phyloP scores from a whole-genome alignment of 2,113 vertebrate genomes.

The Oriolus oriolus region DNA sequence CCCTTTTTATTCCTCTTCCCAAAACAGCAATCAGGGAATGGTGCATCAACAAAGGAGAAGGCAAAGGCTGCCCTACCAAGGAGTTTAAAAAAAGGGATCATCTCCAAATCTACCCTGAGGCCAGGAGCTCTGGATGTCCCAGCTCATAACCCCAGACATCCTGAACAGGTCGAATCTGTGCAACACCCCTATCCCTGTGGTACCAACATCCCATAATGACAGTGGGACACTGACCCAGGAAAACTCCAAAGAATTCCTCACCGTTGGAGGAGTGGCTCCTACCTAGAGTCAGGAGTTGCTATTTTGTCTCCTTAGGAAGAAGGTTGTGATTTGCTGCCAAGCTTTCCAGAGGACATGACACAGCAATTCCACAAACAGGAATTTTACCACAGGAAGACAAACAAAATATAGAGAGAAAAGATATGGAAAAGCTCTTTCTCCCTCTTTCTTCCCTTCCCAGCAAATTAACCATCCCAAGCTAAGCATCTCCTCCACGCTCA shows the following conservation, averaged over 20 bases:
- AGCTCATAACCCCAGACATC: background rate
- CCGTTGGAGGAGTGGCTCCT: background rate
- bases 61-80: background rate
- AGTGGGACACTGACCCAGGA: background rate
- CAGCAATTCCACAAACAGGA: background rate
- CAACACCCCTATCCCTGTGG: accelerated
- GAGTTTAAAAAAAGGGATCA: background rate
- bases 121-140: background rate
- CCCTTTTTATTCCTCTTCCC: background rate
- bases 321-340: background rate
- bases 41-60: background rate
- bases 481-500: background rate
- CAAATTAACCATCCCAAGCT: background rate
- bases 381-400: background rate
- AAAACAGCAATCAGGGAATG: background rate
- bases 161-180: background rate
- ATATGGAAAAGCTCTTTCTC: background rate
- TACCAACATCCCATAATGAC: background rate
- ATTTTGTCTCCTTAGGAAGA: background rate
- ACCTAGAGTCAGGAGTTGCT: background rate
- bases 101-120: background rate
- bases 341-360: background rate
- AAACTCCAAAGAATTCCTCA: background rate
- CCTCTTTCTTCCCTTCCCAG: background rate
- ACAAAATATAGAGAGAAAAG: background rate